Base-by-base conservation (phyloP, 53 echinoderm and acorn worm genomes). In the Holothuria leucospilota region DNA sequence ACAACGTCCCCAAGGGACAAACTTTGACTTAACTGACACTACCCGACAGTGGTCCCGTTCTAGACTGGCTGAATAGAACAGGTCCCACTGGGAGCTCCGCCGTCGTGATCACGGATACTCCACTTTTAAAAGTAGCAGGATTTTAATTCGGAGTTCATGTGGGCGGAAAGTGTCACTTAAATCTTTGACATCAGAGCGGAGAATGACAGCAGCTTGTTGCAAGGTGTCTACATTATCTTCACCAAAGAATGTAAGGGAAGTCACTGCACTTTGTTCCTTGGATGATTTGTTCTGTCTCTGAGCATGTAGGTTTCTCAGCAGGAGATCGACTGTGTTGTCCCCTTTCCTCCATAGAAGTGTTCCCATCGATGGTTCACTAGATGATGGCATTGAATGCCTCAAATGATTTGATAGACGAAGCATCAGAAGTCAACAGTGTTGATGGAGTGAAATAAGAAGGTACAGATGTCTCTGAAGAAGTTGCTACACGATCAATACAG, bases 291-390 rank as follows among this genome's bases (percentile, higher is more conserved):
- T 63, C 63, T 63, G 5, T 25, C 63, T 63, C 63, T 63, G 29
- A 24, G 39, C 71, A 70, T 70, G 29, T 20, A 70, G 39, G 29
- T 70, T 28, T 29, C 71, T 28, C 39, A 70, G 39, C 39, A 70
- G 39, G 71, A 70, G 29, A 29, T 70, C 71, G 5, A 70, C 71
- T 70, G 71, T 38, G 28, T 70, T 70, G 26, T 70, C 71, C 18
- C 29, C 71, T 63, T 63, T 63, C 42, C 26, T 63, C 64, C 64
- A 63, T 20, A 70, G 71, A 28, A 70, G 29, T 18, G 71, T 70
- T 18, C 71, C 71, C 29, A 70, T 29, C 23, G 71, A 70, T 30
- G 39, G 39, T 70, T 70, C 71, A 28, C 13, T 28, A n/a, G n/a
- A n/a, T n/a, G n/a, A n/a, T 70, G 29, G 71, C 4, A 38, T 70